Conservation (phyloP, 2,797 vertebrate species). For the Pantherophis alleghaniensis region DNA sequence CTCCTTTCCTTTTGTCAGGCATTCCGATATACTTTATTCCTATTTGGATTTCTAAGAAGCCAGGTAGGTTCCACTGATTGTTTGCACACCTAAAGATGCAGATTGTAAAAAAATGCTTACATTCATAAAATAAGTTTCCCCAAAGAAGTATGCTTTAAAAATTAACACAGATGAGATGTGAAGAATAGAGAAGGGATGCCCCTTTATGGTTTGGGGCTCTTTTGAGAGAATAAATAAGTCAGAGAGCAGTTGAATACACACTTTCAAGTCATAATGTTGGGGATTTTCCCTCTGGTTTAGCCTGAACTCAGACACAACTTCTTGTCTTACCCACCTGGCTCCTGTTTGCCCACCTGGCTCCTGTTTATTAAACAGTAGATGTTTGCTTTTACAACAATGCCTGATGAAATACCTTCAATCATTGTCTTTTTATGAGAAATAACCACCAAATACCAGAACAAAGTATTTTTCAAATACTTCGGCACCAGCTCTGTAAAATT, state of each 20-base stretch:
- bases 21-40: background rate
- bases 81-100: background rate
- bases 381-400: background rate
- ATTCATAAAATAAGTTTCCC: background rate
- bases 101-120: background rate
- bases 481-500: background rate
- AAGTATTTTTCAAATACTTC: background rate
- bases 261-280: background rate
- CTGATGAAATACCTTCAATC: background rate
- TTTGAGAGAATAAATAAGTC: background rate
- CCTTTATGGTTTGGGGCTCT: background rate
- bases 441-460: background rate
- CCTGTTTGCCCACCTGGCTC: background rate
- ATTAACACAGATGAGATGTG: background rate
- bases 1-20: background rate
- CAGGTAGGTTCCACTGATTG: background rate
- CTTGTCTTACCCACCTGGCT: background rate
- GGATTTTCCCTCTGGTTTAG: background rate
- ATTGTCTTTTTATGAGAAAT: background rate
- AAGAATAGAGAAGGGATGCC: background rate
- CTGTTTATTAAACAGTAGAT: background rate
- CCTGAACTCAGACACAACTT: background rate
- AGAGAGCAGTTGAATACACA: background rate
- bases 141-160: background rate
- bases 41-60: background rate